A percentile compares a stretch with the other conserved stretches of the same genome.
Conservation (phyloP, 2,113 vertebrate genomes). For the Mohoua ochrocephala region DNA sequence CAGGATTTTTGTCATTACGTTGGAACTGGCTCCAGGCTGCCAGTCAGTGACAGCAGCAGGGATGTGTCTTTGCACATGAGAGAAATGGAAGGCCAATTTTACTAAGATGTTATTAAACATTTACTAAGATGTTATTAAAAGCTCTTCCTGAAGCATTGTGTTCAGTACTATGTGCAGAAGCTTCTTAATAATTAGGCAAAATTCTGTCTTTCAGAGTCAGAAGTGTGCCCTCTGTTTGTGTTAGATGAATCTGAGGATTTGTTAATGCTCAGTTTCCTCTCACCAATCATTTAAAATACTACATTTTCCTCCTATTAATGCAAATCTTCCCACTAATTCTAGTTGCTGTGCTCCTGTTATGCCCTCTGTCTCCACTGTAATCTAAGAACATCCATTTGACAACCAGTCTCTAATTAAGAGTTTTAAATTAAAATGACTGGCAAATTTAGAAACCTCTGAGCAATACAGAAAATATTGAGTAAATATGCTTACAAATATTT, state of each 20-base stretch:
- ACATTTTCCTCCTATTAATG: background rate
- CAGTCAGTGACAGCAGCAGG: background rate
- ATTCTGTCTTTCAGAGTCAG: slow-evolving; percentile 28
- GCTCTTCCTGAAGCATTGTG: slow-evolving; percentile 31
- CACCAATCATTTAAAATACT: background rate
- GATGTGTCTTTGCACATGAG: background rate
- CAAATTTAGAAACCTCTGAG: slow-evolving; percentile 24
- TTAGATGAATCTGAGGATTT: slow-evolving; percentile 7
- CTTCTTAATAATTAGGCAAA: slow-evolving; percentile 54
- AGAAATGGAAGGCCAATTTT: slow-evolving; percentile 34
- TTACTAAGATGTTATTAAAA: slow-evolving; percentile 51
- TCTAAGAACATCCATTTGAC: slow-evolving; percentile 2
- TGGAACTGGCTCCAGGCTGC: slow-evolving; percentile 40
- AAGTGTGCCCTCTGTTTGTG: slow-evolving; percentile 22
- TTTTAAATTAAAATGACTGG: slow-evolving; percentile 31
- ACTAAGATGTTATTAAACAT: slow-evolving; percentile 41
- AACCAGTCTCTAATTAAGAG: slow-evolving; percentile 39
- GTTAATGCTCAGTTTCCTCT: slow-evolving; percentile 21
- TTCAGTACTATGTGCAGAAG: slow-evolving; percentile 10
- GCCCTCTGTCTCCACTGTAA: slow-evolving; percentile 8
- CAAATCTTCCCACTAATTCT: background rate
- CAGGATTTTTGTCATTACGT: background rate
- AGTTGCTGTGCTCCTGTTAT: background rate
- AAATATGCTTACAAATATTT: slow-evolving; percentile 52
- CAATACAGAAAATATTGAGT: slow-evolving; percentile 22